Base-by-base conservation (phyloP, 2,797 vertebrate species). In the Heteromormyrus szaboi region DNA sequence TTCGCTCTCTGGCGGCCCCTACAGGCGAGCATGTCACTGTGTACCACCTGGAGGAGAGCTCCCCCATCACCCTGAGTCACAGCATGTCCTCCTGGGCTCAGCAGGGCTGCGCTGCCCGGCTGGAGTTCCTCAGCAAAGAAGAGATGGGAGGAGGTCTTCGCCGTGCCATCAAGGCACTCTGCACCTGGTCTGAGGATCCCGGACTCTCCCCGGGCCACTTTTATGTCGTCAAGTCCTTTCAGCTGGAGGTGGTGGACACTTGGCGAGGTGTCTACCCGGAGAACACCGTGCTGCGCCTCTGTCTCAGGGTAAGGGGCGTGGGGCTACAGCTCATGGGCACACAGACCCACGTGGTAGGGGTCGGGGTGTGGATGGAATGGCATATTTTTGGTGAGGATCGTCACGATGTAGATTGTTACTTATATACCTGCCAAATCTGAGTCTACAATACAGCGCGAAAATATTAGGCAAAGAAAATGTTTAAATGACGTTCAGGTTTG, bases 21-120 rank as follows among this genome's bases (percentile, higher is more conserved):
- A 0, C 91, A 99, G 99, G 99, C 53, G 99, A 99, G 91, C 97
- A 98, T 1, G 99, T 99, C 92, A 99, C 98, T 0, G 97, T 99
- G 92, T 99, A 99, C 93, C 97, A 97, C 25, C 96, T 99, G 88
- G 99, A 99, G 92, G 99, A 99, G 94, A 99, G 99, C 89, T 99
- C 99, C 48, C 98, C 98, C 88, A 97, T 93, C 94, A 98, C 97
- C 88, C 95, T 99, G 92, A 98, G 99, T 93, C 99, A 99, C 96
- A 99, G 99, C 96, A 99, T 99, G 99, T 99, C 98, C 56, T 99
- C 99, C 90, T 99, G 99, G 99, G 97, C 98, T 68, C 99, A 99
- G 79, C 95, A 97, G 14, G 98, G 14, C 97, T 99, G 54, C 98
- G 97, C 33, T 92, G 99, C 98, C 90, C 99, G 99, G 94, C 99